These are phyloP conservation scores for Caradrina kadenii DNA, from an alignment of 2,888 invertebrate species.

Conservation along the genomic window DNA sequence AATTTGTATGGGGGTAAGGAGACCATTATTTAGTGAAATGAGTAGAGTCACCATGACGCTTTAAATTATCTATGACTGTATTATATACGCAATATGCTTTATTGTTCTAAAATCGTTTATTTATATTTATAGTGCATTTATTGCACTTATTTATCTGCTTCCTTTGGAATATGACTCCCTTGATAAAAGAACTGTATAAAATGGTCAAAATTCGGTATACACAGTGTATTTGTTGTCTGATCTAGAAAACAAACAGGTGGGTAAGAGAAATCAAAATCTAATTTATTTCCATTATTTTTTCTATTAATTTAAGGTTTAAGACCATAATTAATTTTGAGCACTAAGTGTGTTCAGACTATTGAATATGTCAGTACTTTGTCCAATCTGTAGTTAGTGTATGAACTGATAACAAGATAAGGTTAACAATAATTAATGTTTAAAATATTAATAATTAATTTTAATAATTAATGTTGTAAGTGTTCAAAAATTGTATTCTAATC, in stretches of 20 bases:
- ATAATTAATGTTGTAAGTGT: too few relatives aligned
- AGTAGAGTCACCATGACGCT: too few relatives aligned
- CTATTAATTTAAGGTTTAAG: not conserved
- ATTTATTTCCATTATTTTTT: not conserved
- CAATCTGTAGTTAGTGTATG: too few relatives aligned
- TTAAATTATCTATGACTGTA: too few relatives aligned
- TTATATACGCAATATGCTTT: conserved; percentile 1
- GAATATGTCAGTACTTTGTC: too few relatives aligned
- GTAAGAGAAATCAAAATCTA: not conserved
- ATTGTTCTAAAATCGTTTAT: conserved; percentile 1
- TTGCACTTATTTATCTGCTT: conserved; percentile 8
- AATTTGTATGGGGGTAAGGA: too few relatives aligned
- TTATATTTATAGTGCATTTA: conserved; percentile 34
- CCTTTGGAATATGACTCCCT: not conserved
- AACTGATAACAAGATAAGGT: too few relatives aligned
- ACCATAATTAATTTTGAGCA: too few relatives aligned
- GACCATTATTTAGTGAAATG: too few relatives aligned
- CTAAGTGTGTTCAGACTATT: too few relatives aligned
- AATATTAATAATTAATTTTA: too few relatives aligned
- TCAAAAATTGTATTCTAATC: not conserved
- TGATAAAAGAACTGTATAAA: conserved; percentile 46
- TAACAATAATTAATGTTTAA: too few relatives aligned
- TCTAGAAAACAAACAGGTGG: conserved; percentile 34
- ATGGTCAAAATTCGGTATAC: not conserved
- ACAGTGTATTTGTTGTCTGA: conserved; percentile 18